Evolutionary conservation across 1,140 invertebrate species (phyloP).

Genomic region (Ceratitis capitata): DNA sequence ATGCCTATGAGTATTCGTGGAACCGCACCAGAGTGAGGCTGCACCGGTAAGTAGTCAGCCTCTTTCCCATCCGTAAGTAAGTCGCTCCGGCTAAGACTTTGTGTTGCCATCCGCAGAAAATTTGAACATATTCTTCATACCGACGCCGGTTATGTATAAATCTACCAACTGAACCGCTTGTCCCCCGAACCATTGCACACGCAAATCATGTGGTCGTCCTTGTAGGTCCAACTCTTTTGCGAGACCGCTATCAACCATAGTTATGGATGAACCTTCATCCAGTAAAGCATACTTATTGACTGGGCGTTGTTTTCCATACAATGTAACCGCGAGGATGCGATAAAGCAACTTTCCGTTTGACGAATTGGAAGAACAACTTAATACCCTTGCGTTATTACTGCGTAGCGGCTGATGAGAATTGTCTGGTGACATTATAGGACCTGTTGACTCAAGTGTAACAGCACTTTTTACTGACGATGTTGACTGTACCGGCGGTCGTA

Average conservation of each 20-base stretch:
- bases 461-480: not conserved
- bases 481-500: not conserved
- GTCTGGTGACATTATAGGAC: too few species aligned
- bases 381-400: not conserved
- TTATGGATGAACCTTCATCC: too few species aligned
- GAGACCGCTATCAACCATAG: slow-evolving; percentile 16
- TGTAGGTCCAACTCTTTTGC: not conserved
- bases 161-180: not conserved
- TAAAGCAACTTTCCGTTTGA: slow-evolving; percentile 20
- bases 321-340: slow-evolving; percentile 46
- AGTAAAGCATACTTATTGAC: slow-evolving; percentile 8
- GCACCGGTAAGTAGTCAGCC: not conserved
- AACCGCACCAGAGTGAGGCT: too few species aligned
- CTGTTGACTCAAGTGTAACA: too few species aligned
- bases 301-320: not conserved
- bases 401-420: too few species aligned
- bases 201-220: not conserved
- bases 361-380: not conserved
- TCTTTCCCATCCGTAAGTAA: too few species aligned
- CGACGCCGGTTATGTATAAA: not conserved
- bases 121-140: not conserved
- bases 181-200: slow-evolving; percentile 30
- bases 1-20: slow-evolving; percentile 13
- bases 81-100: not conserved
- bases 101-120: not conserved